Percentiles rank a stretch among this genome's conserved stretches.
These are phyloP conservation scores for Plagodis pulveraria DNA, from an alignment of 2,888 invertebrate species.

Conservation along the genomic window DNA sequence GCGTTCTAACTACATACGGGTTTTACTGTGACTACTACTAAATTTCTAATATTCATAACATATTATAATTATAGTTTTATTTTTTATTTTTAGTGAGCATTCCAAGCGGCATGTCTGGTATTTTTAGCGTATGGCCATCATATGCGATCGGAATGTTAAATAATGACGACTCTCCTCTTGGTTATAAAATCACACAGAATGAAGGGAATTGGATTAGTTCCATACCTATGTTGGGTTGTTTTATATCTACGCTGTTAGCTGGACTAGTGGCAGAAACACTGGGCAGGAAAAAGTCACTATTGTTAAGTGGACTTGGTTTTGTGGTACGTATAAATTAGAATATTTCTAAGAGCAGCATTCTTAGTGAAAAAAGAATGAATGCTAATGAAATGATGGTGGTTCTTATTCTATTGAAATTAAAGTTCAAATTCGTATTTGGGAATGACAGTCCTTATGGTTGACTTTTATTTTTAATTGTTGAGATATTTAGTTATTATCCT, in stretches of 20 bases:
- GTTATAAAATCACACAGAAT: slow-evolving; percentile 36
- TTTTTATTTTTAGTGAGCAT: slow-evolving; percentile 48
- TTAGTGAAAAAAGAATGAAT: no score
- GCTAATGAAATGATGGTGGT: no score
- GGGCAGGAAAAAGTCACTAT: slow-evolving; percentile 47
- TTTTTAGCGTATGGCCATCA: slow-evolving; percentile 48
- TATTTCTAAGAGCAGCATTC: no score
- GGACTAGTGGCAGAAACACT: slow-evolving; percentile 44
- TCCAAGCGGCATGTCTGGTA: slow-evolving; percentile 33
- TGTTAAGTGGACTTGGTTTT: slow-evolving; percentile 40
- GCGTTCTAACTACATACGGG: no score
- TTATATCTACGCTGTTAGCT: slow-evolving; percentile 34
- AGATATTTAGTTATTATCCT: no score
- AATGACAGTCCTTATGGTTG: no score
- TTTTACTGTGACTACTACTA: no score
- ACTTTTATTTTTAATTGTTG: no score
- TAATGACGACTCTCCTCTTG: slow-evolving; percentile 44
- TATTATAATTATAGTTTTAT: no score
- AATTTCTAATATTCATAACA: not conserved
- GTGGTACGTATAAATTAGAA: slow-evolving; percentile 38
- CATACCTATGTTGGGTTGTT: slow-evolving; percentile 45
- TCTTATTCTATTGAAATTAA: no score
- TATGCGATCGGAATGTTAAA: slow-evolving; percentile 43
- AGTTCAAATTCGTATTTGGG: no score
- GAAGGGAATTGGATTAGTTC: slow-evolving; percentile 48